Base-by-base conservation (phyloP, 2,113 vertebrate genomes). In the Epinephelus cyanopodus region DNA sequence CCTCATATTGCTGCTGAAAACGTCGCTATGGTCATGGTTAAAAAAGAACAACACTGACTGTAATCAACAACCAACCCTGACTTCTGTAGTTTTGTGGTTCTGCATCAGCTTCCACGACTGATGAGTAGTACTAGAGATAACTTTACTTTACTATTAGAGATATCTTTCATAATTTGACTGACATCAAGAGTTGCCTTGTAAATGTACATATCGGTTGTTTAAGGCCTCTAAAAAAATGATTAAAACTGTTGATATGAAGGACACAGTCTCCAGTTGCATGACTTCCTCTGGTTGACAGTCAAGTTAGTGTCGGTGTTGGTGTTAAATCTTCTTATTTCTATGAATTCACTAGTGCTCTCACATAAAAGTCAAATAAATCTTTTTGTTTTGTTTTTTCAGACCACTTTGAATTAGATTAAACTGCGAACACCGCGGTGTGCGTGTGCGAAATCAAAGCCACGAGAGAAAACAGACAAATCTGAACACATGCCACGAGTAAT, bases 401-500 rank as follows among this genome's bases (percentile, higher is more conserved):
- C 53, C 21, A 37, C 72, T 37, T 45, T 47, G 17, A 23, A 17
- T 12, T 73, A 21, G 15, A 47, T 66, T 17, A 50, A 73, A 23
- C 21, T n/a, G 11, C 25, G 10, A 48, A 23, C 45, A 48, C 3
- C 56, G 60, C n/a, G 3, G 58, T 37, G 29, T 47, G 11, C 58
- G 53, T 73, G 18, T 45, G 33, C 19, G 39, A 68, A 58, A 53
- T 77, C 63, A 60, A 66, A 79, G 56, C 60, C 65, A n/a, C 9
- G 47, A 68, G 1, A 77, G 56, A 39, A 67, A 64, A 45, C 64
- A 65, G 19, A 62, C 47, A 7, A 42, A 21, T 48, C 62, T 48
- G 61, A 13, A 18, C 72, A 75, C 67, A 67, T n/a, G 65, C 58
- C 73, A 74, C 39, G 45, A 54, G 25, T 72, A 53, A 86, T 76